Evolutionary conservation across 2,797 vertebrate genomes (phyloP).

Genomic region (Schizopygopsis pylzovi): DNA sequence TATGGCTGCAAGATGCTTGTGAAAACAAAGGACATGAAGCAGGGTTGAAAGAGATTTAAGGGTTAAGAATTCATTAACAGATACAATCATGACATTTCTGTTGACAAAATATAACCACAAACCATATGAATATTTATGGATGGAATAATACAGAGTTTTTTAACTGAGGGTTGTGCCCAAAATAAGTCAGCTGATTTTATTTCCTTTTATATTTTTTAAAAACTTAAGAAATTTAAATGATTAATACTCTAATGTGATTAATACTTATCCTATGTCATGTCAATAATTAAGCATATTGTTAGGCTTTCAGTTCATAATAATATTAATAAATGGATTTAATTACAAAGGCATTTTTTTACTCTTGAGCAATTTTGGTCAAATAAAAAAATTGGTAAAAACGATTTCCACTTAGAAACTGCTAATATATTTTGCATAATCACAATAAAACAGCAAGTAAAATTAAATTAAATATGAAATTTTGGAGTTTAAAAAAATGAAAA

Average conservation of each 20-base stretch:
- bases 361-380: neutral
- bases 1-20: conserved; percentile 68
- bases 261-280: neutral
- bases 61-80: conserved; percentile 36
- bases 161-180: neutral
- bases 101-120: conserved; percentile 21
- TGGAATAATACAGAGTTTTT: neutral
- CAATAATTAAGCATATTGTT: neutral
- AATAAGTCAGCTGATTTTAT: neutral
- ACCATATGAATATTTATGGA: neutral
- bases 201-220: neutral
- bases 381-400: neutral
- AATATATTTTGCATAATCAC: neutral
- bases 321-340: neutral
- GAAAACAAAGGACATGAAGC: conserved; percentile 70
- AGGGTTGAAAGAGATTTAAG: conserved; percentile 59
- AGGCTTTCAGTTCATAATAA: neutral
- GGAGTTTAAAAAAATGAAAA: rapidly evolving
- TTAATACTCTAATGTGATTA: neutral
- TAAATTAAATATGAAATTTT: neutral
- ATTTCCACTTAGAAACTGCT: neutral
- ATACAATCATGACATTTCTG: conserved; percentile 23
- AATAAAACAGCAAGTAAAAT: neutral
- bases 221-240: neutral
- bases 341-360: neutral